Evolutionary conservation across 2,888 invertebrate genomes (phyloP).

Genomic region (Hoplodrina blanda): DNA sequence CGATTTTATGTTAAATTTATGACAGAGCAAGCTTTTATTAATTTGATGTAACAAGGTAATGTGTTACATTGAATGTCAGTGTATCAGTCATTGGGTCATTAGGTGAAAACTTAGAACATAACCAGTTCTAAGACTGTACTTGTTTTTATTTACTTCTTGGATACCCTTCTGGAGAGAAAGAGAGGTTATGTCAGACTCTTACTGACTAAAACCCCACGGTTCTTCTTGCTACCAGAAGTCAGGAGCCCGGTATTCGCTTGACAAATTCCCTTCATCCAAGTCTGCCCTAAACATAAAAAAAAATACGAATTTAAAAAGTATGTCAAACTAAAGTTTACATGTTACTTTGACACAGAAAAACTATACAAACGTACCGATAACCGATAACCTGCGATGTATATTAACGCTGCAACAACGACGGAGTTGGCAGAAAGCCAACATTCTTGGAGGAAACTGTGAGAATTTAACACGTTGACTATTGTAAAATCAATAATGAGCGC

Average conservation of each 20-base stretch:
- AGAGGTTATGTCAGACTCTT: too few species aligned
- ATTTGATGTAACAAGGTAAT: constrained; percentile 32
- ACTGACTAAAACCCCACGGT: too few species aligned
- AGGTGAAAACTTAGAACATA: background rate
- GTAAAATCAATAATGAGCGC: constrained; percentile 14
- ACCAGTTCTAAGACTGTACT: too few species aligned
- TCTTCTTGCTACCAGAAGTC: too few species aligned
- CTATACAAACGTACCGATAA: constrained; percentile 6
- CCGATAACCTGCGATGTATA: constrained; percentile 16
- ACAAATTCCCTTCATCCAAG: too few species aligned
- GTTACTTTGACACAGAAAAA: background rate
- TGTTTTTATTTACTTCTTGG: too few species aligned
- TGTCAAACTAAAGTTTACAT: background rate
- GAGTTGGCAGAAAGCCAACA: constrained; percentile 49
- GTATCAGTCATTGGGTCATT: constrained; percentile 47
- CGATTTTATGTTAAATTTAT: constrained; percentile 37
- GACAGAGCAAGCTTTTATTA: constrained; percentile 12
- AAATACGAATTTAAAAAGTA: background rate
- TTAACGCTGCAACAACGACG: constrained; percentile 9
- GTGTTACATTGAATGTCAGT: constrained; percentile 24
- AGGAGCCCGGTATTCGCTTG: too few species aligned
- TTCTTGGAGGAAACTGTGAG: constrained; percentile 37
- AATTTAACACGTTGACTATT: background rate
- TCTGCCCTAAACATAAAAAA: background rate
- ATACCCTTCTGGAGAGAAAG: too few species aligned